These are phyloP conservation scores for Enhydra lutris DNA, from an alignment of 2,113 vertebrate species.

Conservation along the genomic window DNA sequence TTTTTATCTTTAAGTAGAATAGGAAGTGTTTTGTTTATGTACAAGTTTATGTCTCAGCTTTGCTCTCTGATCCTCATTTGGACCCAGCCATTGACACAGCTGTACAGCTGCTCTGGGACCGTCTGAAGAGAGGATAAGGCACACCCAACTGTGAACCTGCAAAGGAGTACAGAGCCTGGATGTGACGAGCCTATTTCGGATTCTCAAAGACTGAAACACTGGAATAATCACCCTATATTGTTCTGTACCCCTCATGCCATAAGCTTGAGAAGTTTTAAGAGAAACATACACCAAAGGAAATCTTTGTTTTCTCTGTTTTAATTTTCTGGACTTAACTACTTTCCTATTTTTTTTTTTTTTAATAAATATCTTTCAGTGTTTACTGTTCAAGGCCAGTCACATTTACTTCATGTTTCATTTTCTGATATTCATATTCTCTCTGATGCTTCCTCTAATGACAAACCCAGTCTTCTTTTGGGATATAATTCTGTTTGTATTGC, in stretches of 20 bases:
- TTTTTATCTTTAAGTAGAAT: conserved; percentile 53
- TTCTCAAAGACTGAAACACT: background rate
- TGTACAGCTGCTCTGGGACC: background rate
- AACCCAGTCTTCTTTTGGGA: conserved; percentile 57
- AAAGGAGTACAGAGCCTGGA: background rate
- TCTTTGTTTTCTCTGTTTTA: background rate
- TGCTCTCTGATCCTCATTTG: conserved; percentile 59
- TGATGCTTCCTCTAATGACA: conserved; percentile 53
- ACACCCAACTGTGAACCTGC: accelerated
- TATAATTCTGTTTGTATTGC: conserved; percentile 56
- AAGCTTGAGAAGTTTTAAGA: background rate
- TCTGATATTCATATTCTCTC: conserved; percentile 50
- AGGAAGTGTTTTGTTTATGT: conserved; percentile 37
- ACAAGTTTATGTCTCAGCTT: conserved; percentile 48
- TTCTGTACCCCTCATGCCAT: background rate
- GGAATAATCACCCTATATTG: background rate
- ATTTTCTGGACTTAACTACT: background rate
- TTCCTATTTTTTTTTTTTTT: background rate
- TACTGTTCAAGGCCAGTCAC: background rate
- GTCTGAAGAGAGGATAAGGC: background rate
- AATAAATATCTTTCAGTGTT: background rate
- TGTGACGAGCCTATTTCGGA: background rate
- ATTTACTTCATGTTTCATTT: conserved; percentile 29
- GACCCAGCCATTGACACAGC: background rate
- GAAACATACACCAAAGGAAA: background rate